A percentile compares a stretch with the other conserved stretches of the same genome.
Conservation (phyloP, 2,888 invertebrate species). For the Drosophila paranaensis region DNA sequence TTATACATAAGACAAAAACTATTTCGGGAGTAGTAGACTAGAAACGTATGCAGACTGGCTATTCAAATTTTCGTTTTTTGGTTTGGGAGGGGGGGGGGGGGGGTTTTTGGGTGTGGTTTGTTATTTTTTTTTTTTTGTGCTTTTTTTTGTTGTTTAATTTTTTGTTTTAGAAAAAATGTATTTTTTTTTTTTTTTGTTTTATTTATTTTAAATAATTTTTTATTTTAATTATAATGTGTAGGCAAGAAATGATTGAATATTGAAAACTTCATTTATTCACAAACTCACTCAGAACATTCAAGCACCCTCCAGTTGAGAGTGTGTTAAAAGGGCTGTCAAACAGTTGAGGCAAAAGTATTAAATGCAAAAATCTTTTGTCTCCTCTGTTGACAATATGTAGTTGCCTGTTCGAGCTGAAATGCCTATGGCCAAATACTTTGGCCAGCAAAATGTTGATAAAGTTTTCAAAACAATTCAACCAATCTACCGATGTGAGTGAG, state of each 20-base stretch:
- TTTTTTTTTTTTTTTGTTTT: too few species aligned
- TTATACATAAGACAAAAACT: too few species aligned
- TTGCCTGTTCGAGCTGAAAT: conserved; percentile 44
- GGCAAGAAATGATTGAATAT: not conserved
- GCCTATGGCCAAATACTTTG: conserved; percentile 55
- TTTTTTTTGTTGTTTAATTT: too few species aligned
- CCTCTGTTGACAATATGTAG: conserved; percentile 40
- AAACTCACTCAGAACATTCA: not conserved
- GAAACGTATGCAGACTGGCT: too few species aligned
- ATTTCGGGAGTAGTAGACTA: too few species aligned
- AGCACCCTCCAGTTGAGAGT: not conserved
- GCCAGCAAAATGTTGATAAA: conserved; percentile 44
- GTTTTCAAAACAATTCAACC: conserved; percentile 34
- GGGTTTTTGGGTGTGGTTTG: too few species aligned
- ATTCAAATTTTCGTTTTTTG: too few species aligned
- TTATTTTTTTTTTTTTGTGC: too few species aligned
- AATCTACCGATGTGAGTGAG: not conserved
- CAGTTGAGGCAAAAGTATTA: conserved; percentile 22
- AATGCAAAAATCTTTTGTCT: conserved; percentile 53
- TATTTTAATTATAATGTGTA: too few species aligned
- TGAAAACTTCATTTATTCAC: not conserved
- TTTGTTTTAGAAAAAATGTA: too few species aligned
- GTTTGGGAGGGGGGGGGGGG: too few species aligned
- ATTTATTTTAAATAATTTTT: too few species aligned
- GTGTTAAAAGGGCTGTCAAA: conserved; percentile 5